Base-by-base conservation (phyloP, 2,888 invertebrate species). In the Galeruca laticollis region DNA sequence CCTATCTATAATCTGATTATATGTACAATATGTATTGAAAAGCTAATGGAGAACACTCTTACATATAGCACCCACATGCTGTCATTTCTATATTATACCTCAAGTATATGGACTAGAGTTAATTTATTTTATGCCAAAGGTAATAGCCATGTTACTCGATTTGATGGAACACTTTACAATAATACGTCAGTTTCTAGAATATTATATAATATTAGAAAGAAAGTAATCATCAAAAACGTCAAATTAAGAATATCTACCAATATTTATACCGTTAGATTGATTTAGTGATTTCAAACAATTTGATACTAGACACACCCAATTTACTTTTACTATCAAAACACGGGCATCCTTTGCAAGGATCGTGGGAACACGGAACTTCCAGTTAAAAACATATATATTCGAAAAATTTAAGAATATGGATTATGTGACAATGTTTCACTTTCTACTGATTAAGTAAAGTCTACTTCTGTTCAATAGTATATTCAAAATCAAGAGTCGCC, bases 231-330 rank as follows among this genome's bases (percentile, higher is more conserved):
- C 47, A n/a, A 21, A 59, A 35, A 59, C 47, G 57, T 65, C 49
- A 33, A 62, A 65, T 31, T 26, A 26, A 47, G 57, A 65, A 65
- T 56, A 57, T 11, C 57, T 49, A 64, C 57, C 57, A 65, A 57
- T 57, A 65, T 57, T 65, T 21, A 10, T 59, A 65, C 65, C 65
- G 65, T 65, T 65, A 65, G 33, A 15, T 65, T 57, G 43, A 65
- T 65, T 65, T 47, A 65, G 65, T 57, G 57, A 65, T 68, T 68
- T 54, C 60, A 63, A 52, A 62, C 57, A 66, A 61, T 64, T 66
- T 49, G 60, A 62, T 47, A 65, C 31, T 47, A 20, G 52, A 35
- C 52, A 54, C 61, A 49, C 57, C 66, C 26, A 62, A 54, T 63
- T 54, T 59, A 68, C 63, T 47, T 60, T 63, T 68, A 63, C 52